Conservation (phyloP, 2,113 vertebrate species). For the Heterocephalus glaber region DNA sequence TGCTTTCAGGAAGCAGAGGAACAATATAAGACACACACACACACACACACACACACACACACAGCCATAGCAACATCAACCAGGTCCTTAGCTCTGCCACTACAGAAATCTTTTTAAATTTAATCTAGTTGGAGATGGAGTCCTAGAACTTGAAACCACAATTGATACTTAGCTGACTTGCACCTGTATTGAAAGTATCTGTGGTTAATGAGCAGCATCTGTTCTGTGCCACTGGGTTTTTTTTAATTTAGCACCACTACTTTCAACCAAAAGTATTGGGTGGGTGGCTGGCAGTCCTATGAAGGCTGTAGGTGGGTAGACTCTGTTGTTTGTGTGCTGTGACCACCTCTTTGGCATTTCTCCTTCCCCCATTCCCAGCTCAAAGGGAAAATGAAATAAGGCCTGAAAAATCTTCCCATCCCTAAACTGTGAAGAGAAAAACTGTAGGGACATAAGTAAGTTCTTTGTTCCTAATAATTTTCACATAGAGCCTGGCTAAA, state of each 20-base stretch:
- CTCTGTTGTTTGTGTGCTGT: neutral
- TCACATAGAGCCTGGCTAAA: neutral
- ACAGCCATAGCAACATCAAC: neutral
- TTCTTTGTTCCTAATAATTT: neutral
- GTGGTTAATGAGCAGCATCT: neutral
- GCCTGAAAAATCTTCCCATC: neutral
- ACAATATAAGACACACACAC: neutral
- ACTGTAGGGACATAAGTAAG: neutral
- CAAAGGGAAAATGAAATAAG: neutral
- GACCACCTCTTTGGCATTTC: neutral
- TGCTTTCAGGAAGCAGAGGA: neutral
- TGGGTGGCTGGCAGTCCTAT: neutral
- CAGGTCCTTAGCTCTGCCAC: rapidly evolving
- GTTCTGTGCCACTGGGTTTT: neutral
- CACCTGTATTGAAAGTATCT: neutral
- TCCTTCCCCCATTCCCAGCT: neutral
- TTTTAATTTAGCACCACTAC: neutral
- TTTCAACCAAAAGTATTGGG: neutral
- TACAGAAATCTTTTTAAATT: neutral
- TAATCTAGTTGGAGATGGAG: neutral
- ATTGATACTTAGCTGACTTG: neutral
- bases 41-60: neutral
- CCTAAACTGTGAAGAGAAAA: neutral
- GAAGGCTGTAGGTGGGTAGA: neutral
- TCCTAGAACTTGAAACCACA: neutral